phyloP scores from a whole-genome alignment of 2,888 invertebrate genomes.

The Drosophila fulvimacula region DNA sequence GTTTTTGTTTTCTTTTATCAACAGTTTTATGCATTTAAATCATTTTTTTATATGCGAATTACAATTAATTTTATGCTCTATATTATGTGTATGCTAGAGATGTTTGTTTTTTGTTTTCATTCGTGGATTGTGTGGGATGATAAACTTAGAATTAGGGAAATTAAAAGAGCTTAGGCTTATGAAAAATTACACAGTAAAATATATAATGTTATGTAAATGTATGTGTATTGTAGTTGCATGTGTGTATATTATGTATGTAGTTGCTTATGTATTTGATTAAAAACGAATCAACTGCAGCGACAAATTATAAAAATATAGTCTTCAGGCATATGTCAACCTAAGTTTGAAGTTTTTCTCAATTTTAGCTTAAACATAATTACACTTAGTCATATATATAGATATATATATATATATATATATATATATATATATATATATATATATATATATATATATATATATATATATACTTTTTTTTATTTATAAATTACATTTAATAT shows the following conservation, averaged over 20 bases:
- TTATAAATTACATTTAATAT: constrained; percentile 68
- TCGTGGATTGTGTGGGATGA: constrained; percentile 53
- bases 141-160: constrained; percentile 66
- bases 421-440: background rate
- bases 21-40: constrained; percentile 72
- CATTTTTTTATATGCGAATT: constrained; percentile 59
- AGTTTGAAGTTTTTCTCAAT: constrained; percentile 47
- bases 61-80: constrained; percentile 55
- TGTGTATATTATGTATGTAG: constrained; percentile 46
- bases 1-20: constrained; percentile 64
- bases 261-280: constrained; percentile 43
- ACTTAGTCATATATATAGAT: constrained; percentile 18
- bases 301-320: constrained; percentile 80
- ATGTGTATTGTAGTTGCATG: constrained; percentile 42
- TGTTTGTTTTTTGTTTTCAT: constrained; percentile 13
- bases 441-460: background rate
- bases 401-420: background rate
- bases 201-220: constrained; percentile 46
- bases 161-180: constrained; percentile 61
- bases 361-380: constrained; percentile 45
- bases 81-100: constrained; percentile 65
- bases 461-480: background rate
- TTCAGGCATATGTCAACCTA: constrained; percentile 64
- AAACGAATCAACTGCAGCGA: constrained; percentile 65
- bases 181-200: constrained; percentile 70